Conservation (phyloP, 2,888 invertebrate genomes). For the Cosmia trapezina region DNA sequence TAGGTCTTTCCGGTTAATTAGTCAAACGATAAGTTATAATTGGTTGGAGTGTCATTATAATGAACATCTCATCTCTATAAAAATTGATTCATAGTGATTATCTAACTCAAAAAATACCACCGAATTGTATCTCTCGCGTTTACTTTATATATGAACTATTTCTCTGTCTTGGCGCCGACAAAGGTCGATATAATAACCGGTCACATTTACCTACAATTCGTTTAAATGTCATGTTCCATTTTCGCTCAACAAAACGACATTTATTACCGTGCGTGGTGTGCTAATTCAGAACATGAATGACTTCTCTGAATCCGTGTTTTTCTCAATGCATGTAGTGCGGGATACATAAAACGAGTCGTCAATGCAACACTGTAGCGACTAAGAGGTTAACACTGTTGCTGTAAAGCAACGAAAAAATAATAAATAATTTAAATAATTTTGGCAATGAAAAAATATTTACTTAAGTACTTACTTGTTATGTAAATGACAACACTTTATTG, state of each 20-base stretch:
- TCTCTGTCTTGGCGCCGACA: background rate
- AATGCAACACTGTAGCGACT: conserved; percentile 3
- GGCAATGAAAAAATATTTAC: background rate
- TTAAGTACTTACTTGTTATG: conserved; percentile 5
- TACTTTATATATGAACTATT: background rate
- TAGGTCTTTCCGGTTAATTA: background rate
- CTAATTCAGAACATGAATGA: conserved; percentile 26
- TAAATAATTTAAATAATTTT: no score
- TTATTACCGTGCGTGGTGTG: background rate
- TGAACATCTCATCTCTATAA: background rate
- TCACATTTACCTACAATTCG: background rate
- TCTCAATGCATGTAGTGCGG: background rate
- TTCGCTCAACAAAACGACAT: background rate
- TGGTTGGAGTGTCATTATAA: background rate
- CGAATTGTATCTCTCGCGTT: background rate
- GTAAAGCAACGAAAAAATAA: no score
- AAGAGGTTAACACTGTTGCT: conserved; percentile 9
- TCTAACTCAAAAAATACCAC: background rate
- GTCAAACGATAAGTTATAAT: background rate
- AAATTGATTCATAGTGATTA: background rate
- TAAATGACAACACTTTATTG: background rate
- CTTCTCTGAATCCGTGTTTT: conserved; percentile 17
- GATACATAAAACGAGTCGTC: conserved; percentile 18
- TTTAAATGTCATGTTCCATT: conserved; percentile 22
- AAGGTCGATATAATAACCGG: conserved; percentile 8